Percentiles rank a stretch among this genome's conserved stretches.
These are phyloP conservation scores for Pelagia noctiluca DNA, from an alignment of 30 jellyfish, hydroid and myxozoan genomes.

Conservation along the genomic window DNA sequence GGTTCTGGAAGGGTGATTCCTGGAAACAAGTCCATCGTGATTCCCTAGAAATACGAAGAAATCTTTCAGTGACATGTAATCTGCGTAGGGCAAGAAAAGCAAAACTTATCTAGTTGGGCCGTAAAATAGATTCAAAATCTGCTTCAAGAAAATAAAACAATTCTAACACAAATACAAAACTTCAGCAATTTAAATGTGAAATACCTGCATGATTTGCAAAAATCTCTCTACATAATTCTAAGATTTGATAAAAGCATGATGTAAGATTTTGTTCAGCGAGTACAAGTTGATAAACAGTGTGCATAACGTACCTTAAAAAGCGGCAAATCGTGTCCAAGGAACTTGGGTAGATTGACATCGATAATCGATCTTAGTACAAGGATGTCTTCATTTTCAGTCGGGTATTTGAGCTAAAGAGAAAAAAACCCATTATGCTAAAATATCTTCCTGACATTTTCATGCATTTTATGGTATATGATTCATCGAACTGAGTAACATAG, in stretches of 20 bases:
- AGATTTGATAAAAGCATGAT: not conserved
- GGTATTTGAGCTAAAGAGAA: conserved; percentile 85
- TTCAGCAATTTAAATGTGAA: no score
- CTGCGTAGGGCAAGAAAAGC: not conserved
- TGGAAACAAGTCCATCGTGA: conserved; percentile 95
- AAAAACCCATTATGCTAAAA: not conserved
- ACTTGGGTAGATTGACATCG: conserved; percentile 97
- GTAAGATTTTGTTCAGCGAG: not conserved
- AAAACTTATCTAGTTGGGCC: no score
- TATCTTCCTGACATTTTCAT: not conserved
- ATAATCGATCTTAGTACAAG: conserved; percentile 92
- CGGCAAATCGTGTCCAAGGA: conserved; percentile 95
- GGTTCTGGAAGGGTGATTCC: conserved; percentile 97
- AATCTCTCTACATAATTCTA: no score
- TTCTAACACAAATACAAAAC: no score
- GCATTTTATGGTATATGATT: no score
- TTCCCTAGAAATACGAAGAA: conserved; percentile 69
- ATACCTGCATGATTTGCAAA: no score
- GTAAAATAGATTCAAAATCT: no score
- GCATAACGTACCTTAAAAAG: conserved; percentile 80
- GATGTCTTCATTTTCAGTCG: conserved; percentile 94
- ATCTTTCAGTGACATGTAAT: not conserved
- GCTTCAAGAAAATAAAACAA: no score
- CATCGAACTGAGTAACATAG: no score
- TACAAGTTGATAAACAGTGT: not conserved